phyloP scores from a whole-genome alignment of 2,888 invertebrate genomes.

The Marronus borbonicus region DNA sequence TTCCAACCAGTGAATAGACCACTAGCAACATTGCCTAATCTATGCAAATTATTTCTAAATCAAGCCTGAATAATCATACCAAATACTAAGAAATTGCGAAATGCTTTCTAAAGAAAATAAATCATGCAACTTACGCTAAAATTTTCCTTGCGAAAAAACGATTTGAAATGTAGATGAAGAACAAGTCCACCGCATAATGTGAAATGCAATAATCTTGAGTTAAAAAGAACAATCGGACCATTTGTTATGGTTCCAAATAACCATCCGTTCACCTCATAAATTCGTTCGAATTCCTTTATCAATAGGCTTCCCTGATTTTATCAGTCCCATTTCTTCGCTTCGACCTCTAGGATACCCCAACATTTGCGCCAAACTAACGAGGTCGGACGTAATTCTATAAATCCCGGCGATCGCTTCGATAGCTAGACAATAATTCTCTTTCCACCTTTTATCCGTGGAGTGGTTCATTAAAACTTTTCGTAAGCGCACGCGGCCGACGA shows the following conservation, averaged over 20 bases:
- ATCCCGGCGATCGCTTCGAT: constrained; percentile 34
- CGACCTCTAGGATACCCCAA: constrained; percentile 25
- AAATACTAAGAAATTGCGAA: no score
- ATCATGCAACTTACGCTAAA: no score
- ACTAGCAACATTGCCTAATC: no score
- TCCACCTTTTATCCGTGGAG: constrained; percentile 37
- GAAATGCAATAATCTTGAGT: background rate
- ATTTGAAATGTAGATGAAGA: no score
- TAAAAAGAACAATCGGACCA: background rate
- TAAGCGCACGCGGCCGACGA: constrained; percentile 26
- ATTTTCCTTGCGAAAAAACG: no score
- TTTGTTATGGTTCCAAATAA: constrained; percentile 16
- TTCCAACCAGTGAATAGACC: no score
- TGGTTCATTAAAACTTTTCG: constrained; percentile 47
- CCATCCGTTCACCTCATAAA: constrained; percentile 4
- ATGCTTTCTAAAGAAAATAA: no score
- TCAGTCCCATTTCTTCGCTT: background rate
- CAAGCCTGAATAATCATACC: no score
- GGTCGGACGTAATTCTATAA: constrained; percentile 43
- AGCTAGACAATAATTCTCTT: constrained; percentile 42
- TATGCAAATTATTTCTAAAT: no score
- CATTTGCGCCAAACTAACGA: constrained; percentile 33
- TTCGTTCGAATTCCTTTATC: constrained; percentile 18
- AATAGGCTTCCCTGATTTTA: constrained; percentile 8
- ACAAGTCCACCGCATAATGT: background rate